A percentile compares a stretch with the other conserved stretches of the same genome.
phyloP scores from a whole-genome alignment of 2,797 vertebrate species.

The Melanotaenia trifasciata region DNA sequence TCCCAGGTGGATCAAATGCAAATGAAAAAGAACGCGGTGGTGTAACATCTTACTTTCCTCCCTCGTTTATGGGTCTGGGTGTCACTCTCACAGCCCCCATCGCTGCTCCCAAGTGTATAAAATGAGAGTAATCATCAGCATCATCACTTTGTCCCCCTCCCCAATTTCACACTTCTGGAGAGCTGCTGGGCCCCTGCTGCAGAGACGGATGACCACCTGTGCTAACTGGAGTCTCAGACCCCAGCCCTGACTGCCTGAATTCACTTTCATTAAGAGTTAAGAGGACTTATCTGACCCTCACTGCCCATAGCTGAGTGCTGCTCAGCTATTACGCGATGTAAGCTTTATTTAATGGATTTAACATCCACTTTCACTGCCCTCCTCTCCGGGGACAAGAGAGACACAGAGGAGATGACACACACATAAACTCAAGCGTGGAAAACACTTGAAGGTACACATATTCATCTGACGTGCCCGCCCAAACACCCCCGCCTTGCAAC shows the following conservation, averaged over 20 bases:
- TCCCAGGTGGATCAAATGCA: slow-evolving; percentile 59
- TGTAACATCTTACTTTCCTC: slow-evolving; percentile 75
- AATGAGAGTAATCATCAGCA: slow-evolving; percentile 78
- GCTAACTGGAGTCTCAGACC: slow-evolving; percentile 78
- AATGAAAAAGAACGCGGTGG: slow-evolving; percentile 53
- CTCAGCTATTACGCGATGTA: slow-evolving; percentile 88
- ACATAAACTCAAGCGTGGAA: slow-evolving; percentile 57
- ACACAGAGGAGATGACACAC: slow-evolving; percentile 86
- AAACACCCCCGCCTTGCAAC: slow-evolving; percentile 69
- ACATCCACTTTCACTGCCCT: slow-evolving; percentile 95
- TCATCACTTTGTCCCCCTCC: slow-evolving; percentile 50
- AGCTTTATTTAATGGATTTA: slow-evolving; percentile 99
- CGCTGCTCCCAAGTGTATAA: slow-evolving; percentile 68
- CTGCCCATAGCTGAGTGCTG: slow-evolving; percentile 79
- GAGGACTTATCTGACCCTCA: slow-evolving; percentile 83
- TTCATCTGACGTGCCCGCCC: slow-evolving; percentile 20
- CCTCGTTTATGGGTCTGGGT: slow-evolving; percentile 68
- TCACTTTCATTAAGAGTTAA: slow-evolving; percentile 87
- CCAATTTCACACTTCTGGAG: slow-evolving; percentile 36
- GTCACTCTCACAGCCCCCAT: slow-evolving; percentile 66
- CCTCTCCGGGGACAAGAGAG: slow-evolving; percentile 85
- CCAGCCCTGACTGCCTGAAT: slow-evolving; percentile 72
- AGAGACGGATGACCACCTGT: slow-evolving; percentile 78
- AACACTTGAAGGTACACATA: slow-evolving; percentile 52
- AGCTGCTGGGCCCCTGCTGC: slow-evolving; percentile 60